Percentiles rank a stretch among this genome's conserved stretches.
phyloP scores from a whole-genome alignment of 2,113 vertebrate genomes.

The Lonchura striata region DNA sequence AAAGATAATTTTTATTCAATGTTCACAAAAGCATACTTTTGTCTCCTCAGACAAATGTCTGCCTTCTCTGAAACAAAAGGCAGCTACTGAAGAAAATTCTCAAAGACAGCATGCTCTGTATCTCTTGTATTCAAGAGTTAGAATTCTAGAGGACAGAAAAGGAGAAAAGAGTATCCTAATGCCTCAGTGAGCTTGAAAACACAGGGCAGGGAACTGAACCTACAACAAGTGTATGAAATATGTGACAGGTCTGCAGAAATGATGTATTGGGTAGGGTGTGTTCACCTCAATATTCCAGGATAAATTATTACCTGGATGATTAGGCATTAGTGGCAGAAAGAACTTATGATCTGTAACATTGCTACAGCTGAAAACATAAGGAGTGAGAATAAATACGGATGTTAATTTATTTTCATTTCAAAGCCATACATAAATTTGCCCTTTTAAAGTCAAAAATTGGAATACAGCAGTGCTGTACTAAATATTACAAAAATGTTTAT shows the following conservation, averaged over 20 bases:
- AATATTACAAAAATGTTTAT: neutral
- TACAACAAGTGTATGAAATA: constrained; percentile 29
- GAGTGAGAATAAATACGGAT: neutral
- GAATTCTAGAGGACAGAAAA: neutral
- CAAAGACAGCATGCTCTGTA: neutral
- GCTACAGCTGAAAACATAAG: neutral
- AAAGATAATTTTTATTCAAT: neutral
- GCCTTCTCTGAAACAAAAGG: neutral
- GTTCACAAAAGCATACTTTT: neutral
- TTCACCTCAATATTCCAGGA: neutral
- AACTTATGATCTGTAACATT: neutral
- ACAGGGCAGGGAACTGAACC: neutral
- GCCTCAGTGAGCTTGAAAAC: constrained; percentile 4
- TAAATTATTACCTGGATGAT: constrained; percentile 26
- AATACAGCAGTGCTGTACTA: neutral
- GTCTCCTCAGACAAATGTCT: neutral
- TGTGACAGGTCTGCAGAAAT: neutral
- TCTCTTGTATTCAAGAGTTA: neutral
- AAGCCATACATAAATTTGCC: neutral
- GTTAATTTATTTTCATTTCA: neutral
- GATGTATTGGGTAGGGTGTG: neutral
- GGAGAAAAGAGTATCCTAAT: neutral
- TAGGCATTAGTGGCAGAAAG: neutral
- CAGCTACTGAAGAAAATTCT: neutral
- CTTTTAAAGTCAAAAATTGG: neutral